phyloP scores from a whole-genome alignment of 2,113 vertebrate genomes.

The Tiliqua scincoides region DNA sequence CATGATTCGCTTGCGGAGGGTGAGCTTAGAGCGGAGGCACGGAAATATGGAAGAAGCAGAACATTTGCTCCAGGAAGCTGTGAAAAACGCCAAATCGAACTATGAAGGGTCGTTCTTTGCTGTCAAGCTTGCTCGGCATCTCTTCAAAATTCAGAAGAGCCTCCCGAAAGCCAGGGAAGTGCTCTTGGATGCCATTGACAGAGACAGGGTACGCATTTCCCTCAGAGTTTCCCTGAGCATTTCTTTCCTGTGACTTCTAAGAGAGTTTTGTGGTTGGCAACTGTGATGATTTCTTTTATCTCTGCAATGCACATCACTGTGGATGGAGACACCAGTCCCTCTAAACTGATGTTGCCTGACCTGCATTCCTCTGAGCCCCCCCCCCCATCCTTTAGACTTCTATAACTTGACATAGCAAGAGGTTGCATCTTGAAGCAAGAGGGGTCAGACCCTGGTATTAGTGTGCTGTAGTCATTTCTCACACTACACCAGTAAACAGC shows the following conservation, averaged over 20 bases:
- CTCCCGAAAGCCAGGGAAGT: constrained; percentile 91
- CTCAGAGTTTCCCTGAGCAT: background rate
- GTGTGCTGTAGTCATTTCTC: too few species aligned
- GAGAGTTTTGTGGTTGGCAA: constrained; percentile 50
- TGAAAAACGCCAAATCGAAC: constrained; percentile 83
- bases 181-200: constrained; percentile 92
- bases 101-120: constrained; percentile 91
- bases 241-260: background rate
- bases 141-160: constrained; percentile 93
- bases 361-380: background rate
- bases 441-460: too few species aligned
- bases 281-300: constrained; percentile 75
- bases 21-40: constrained; percentile 93
- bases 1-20: constrained; percentile 93
- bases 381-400: background rate
- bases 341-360: constrained; percentile 83
- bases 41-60: constrained; percentile 94
- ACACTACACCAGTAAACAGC: too few species aligned
- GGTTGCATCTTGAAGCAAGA: too few species aligned
- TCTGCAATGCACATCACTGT: constrained; percentile 55
- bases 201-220: constrained; percentile 87
- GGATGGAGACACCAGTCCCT: constrained; percentile 83
- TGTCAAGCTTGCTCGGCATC: constrained; percentile 91
- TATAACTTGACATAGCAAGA: too few species aligned
- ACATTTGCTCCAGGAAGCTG: constrained; percentile 87